A percentile compares a stretch with the other conserved stretches of the same genome.
These are phyloP conservation scores for Tokudaia tokunoshimensis DNA, from an alignment of 2,797 vertebrate genomes.

Conservation along the genomic window DNA sequence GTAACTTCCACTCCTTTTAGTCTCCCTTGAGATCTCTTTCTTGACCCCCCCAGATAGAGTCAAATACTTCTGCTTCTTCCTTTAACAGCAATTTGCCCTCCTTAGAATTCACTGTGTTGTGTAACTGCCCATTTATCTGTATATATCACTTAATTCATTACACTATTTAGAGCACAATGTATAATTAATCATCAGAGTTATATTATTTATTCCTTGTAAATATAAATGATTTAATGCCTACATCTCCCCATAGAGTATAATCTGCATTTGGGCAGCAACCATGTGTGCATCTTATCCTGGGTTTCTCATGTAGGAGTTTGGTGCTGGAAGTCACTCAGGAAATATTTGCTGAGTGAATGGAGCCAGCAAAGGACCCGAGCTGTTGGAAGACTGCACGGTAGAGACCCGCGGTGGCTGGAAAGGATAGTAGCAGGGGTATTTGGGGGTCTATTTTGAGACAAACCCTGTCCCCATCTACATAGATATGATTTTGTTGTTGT, in stretches of 20 bases:
- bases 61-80: not conserved
- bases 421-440: not conserved
- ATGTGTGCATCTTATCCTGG: not conserved
- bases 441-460: not conserved
- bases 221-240: not conserved
- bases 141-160: not conserved
- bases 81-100: not conserved
- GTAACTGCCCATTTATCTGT: not conserved
- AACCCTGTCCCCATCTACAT: not conserved
- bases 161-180: slow-evolving; percentile 24
- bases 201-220: not conserved
- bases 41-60: not conserved
- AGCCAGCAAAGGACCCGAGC: not conserved
- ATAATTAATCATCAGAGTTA: not conserved
- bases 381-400: not conserved
- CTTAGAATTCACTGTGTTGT: not conserved
- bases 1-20: not conserved
- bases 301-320: not conserved
- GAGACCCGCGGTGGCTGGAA: not conserved
- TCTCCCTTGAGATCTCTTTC: not conserved
- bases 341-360: not conserved
- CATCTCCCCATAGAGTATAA: not conserved
- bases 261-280: not conserved
- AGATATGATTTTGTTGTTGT: not conserved
- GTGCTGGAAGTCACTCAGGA: not conserved